These are phyloP conservation scores for Oasisia sp. DNA, from an alignment of 2,888 invertebrate genomes.

Conservation along the genomic window DNA sequence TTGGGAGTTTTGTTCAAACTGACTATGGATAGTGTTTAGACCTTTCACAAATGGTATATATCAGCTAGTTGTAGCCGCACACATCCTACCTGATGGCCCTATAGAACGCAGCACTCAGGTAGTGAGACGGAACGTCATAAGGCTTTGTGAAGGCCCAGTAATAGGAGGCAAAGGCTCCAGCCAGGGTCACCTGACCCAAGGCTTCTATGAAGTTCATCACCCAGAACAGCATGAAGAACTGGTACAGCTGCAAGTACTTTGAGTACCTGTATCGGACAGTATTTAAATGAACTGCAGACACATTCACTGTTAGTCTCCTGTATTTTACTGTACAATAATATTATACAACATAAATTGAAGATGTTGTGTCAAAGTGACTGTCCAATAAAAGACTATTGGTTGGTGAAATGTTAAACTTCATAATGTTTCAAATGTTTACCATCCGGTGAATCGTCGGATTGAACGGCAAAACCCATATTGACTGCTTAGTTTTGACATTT, in stretches of 20 bases:
- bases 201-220: conserved; percentile 86
- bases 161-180: conserved; percentile 76
- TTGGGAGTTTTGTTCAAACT: background rate
- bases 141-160: conserved; percentile 88
- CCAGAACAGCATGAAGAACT: conserved; percentile 77
- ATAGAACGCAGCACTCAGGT: conserved; percentile 78
- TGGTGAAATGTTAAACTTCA: too few species aligned
- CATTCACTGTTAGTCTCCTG: too few species aligned
- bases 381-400: too few species aligned
- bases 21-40: background rate
- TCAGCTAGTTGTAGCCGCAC: background rate
- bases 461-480: too few species aligned
- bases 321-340: too few species aligned
- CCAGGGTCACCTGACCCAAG: conserved; percentile 89
- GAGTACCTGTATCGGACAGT: background rate
- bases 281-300: background rate
- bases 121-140: conserved; percentile 69
- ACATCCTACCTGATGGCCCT: conserved; percentile 68
- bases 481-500: too few species aligned
- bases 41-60: background rate
- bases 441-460: too few species aligned
- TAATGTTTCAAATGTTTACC: too few species aligned
- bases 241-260: conserved; percentile 58
- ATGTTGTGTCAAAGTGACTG: too few species aligned
- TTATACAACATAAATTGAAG: too few species aligned